phyloP scores from a whole-genome alignment of 2,113 vertebrate species.

The Dissostichus mawsoni region DNA sequence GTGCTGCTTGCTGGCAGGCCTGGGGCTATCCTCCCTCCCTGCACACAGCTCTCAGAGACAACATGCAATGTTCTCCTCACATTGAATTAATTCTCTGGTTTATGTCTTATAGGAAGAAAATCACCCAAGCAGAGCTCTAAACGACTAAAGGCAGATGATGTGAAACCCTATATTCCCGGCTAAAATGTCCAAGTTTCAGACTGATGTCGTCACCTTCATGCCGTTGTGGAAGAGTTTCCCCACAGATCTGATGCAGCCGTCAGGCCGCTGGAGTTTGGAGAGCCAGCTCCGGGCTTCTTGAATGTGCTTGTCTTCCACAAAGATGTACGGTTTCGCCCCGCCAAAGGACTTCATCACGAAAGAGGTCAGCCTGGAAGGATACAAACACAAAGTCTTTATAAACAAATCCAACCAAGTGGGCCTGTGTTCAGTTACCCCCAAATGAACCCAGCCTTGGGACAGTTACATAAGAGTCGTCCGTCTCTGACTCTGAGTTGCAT shows the following conservation, averaged over 20 bases:
- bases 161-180: neutral
- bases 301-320: slow-evolving; percentile 80
- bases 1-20: slow-evolving; percentile 3
- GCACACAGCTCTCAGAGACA: slow-evolving; percentile 2
- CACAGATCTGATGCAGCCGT: slow-evolving; percentile 85
- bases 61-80: slow-evolving; percentile 7
- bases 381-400: slow-evolving; percentile 4
- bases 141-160: neutral
- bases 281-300: slow-evolving; percentile 84
- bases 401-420: neutral
- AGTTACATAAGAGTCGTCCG: slow-evolving; percentile 34
- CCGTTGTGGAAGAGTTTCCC: slow-evolving; percentile 85
- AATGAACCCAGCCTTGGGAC: slow-evolving; percentile 35
- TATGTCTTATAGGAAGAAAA: neutral
- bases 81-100: neutral
- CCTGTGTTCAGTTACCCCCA: slow-evolving; percentile 20
- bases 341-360: slow-evolving; percentile 91
- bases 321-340: slow-evolving; percentile 83
- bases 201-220: slow-evolving; percentile 85
- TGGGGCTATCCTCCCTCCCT: neutral
- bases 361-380: slow-evolving; percentile 85
- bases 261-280: slow-evolving; percentile 70
- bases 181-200: neutral
- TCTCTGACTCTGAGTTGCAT: neutral
- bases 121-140: neutral